These are phyloP conservation scores for Notodonta ziczac DNA, from an alignment of 2,888 invertebrate genomes.

Conservation along the genomic window DNA sequence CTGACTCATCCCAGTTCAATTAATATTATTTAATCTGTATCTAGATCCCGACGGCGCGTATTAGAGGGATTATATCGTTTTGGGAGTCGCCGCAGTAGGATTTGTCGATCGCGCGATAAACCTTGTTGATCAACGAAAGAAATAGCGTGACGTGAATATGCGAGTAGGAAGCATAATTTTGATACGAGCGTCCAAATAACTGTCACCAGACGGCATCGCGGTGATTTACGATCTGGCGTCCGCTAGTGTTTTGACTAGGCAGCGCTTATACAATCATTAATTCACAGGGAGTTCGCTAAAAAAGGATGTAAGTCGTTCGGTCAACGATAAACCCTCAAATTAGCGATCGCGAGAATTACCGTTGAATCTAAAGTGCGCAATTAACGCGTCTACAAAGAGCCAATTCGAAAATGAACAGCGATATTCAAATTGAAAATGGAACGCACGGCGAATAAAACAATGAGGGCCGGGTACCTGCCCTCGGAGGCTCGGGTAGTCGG, in stretches of 20 bases:
- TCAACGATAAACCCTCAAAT: conserved; percentile 79
- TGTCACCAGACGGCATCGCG: conserved; percentile 53
- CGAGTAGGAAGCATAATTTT: conserved; percentile 56
- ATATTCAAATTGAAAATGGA: conserved; percentile 82
- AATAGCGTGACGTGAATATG: conserved; percentile 60
- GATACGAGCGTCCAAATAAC: conserved; percentile 57
- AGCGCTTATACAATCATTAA: conserved; percentile 57
- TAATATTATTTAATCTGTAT: conserved; percentile 79
- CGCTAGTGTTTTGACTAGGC: conserved; percentile 49
- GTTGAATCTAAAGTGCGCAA: conserved; percentile 82
- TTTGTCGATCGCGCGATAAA: conserved; percentile 67
- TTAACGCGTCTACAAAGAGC: conserved; percentile 79
- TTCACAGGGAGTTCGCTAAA: conserved; percentile 65
- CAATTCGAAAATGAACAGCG: conserved; percentile 80
- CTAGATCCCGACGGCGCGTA: conserved; percentile 69
- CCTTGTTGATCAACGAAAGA: conserved; percentile 55
- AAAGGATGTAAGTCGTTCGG: conserved; percentile 72
- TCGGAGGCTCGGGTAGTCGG: conserved; percentile 50
- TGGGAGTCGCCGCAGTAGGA: conserved; percentile 59
- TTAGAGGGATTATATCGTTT: conserved; percentile 71
- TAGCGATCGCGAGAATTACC: conserved; percentile 77
- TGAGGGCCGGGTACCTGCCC: conserved; percentile 59
- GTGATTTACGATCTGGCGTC: conserved; percentile 54
- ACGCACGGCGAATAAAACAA: conserved; percentile 80
- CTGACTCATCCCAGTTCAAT: conserved; percentile 75